phyloP scores from a whole-genome alignment of 92 coral and sea anemone genomes.

The Zoanthus sociatus region DNA sequence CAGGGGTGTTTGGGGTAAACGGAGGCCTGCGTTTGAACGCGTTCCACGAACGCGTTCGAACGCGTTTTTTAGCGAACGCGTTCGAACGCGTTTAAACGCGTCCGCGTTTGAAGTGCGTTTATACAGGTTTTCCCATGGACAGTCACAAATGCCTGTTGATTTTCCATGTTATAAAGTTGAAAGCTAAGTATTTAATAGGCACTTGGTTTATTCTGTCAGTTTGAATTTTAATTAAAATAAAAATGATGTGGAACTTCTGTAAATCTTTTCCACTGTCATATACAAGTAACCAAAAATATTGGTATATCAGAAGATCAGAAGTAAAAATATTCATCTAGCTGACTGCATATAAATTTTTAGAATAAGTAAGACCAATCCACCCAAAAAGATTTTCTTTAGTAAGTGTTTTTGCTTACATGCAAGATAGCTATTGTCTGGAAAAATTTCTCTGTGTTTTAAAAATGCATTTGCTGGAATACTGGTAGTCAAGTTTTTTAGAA shows the following conservation, averaged over 20 bases:
- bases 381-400: constrained; percentile 7
- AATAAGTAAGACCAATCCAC: constrained; percentile 6
- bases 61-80: too few relatives aligned
- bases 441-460: constrained; percentile 3
- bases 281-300: neutral
- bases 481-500: constrained; percentile 6
- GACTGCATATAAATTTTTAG: constrained; percentile 5
- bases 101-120: too few relatives aligned
- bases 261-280: constrained; percentile 6
- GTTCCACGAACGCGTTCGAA: too few relatives aligned
- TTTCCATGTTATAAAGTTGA: constrained; percentile 1
- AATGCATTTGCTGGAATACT: constrained; percentile 6
- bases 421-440: neutral
- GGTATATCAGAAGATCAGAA: neutral
- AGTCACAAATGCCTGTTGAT: too few relatives aligned
- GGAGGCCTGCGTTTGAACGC: too few relatives aligned
- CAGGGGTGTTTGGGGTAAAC: too few relatives aligned
- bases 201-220: constrained; percentile 1
- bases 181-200: constrained; percentile 1
- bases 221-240: constrained; percentile 2
- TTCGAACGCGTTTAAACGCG: too few relatives aligned
- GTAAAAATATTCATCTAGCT: neutral
- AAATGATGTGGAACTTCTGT: neutral
- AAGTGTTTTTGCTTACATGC: constrained; percentile 3
- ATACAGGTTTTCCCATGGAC: too few relatives aligned